Evolutionary conservation across 2,888 invertebrate genomes (phyloP).

Genomic region (Acanthopleura granulata): DNA sequence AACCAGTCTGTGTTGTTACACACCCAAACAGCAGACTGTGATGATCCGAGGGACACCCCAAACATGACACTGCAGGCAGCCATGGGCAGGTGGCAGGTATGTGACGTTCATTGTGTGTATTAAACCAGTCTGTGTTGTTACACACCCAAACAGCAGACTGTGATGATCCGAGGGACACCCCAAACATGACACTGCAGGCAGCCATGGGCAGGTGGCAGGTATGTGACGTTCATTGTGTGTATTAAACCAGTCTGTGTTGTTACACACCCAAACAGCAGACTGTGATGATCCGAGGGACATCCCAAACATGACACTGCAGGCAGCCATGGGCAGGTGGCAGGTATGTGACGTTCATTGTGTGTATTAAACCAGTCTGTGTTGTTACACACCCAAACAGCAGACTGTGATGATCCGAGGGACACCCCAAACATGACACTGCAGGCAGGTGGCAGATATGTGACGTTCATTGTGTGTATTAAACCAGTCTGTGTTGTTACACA

Average conservation of each 20-base stretch:
- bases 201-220: constrained; percentile 46
- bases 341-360: constrained; percentile 26
- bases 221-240: neutral
- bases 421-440: too few relatives aligned
- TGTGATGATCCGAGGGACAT: constrained; percentile 32
- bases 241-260: too few relatives aligned
- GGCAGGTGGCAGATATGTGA: constrained; percentile 38
- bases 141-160: too few relatives aligned
- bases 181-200: constrained; percentile 34
- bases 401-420: too few relatives aligned
- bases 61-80: constrained; percentile 34
- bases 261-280: too few relatives aligned
- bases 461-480: too few relatives aligned
- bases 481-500: too few relatives aligned
- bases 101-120: too few relatives aligned
- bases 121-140: too few relatives aligned
- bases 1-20: too few relatives aligned
- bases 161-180: constrained; percentile 33
- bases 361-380: too few relatives aligned
- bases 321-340: constrained; percentile 42
- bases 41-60: constrained; percentile 36
- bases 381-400: too few relatives aligned
- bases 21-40: neutral
- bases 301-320: constrained; percentile 33
- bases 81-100: constrained; percentile 45